These are phyloP conservation scores for Paracentrotus lividus DNA, from an alignment of 53 echinoderm and acorn worm genomes.

Conservation along the genomic window DNA sequence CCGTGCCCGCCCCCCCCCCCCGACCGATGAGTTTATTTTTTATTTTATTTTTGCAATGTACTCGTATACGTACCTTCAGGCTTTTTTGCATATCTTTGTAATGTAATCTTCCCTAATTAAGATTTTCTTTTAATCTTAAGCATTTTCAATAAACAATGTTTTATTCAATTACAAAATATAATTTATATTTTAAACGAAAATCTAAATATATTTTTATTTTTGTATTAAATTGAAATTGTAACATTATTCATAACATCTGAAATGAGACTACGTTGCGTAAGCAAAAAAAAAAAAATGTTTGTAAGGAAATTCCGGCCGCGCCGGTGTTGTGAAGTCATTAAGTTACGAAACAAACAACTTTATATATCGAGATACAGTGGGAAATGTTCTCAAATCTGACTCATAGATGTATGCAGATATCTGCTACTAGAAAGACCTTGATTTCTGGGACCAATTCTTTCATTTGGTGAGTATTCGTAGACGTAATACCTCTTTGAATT, in stretches of 20 bases:
- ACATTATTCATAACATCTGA: neutral
- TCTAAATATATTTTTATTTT: neutral
- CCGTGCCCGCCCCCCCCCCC: too few relatives aligned
- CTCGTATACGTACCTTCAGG: too few relatives aligned
- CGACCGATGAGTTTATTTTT: too few relatives aligned
- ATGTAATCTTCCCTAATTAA: too few relatives aligned
- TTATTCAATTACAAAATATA: too few relatives aligned
- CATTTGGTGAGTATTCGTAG: constrained; percentile 8
- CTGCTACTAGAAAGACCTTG: neutral
- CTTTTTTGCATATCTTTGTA: too few relatives aligned
- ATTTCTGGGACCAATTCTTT: neutral
- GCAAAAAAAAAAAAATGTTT: neutral
- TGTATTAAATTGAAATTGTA: neutral
- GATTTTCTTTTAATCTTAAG: too few relatives aligned
- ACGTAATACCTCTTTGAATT: too few relatives aligned
- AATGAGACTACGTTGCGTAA: neutral
- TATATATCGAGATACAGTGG: neutral
- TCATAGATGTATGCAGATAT: neutral
- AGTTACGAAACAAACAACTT: neutral
- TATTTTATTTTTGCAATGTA: too few relatives aligned
- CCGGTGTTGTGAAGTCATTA: neutral
- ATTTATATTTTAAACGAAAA: neutral
- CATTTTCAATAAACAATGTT: too few relatives aligned
- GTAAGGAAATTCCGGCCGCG: neutral
- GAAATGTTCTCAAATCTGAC: neutral